Conservation (phyloP, 2,797 vertebrate species). For the Myotis daubentonii region DNA sequence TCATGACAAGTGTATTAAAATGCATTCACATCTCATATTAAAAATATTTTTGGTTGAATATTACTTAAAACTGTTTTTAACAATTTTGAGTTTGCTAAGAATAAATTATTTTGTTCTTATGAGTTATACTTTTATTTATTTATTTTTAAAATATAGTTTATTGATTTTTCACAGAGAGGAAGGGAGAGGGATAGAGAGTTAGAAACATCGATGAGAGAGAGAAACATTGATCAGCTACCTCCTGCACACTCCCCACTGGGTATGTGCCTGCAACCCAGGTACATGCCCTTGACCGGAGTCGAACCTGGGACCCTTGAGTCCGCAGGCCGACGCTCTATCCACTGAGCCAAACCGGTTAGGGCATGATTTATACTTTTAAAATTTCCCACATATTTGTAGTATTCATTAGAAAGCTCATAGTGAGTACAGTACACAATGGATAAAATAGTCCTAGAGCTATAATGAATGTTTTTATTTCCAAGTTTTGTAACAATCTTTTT, state of each 20-base stretch:
- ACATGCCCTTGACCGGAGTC: too few species aligned
- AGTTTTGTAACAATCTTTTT: not conserved
- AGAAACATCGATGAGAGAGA: too few species aligned
- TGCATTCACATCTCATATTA: not conserved
- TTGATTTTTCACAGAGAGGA: too few species aligned
- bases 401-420: not conserved
- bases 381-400: not conserved
- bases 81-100: constrained; percentile 22
- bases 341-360: too few species aligned
- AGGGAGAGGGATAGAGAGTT: too few species aligned
- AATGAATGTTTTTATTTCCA: not conserved
- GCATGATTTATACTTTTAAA: not conserved
- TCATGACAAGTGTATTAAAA: not conserved
- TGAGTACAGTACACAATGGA: not conserved
- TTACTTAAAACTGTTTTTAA: constrained; percentile 24
- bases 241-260: too few species aligned
- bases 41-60: not conserved
- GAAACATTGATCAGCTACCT: too few species aligned
- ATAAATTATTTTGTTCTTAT: not conserved
- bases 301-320: too few species aligned
- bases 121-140: not conserved
- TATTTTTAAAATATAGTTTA: too few species aligned
- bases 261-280: too few species aligned
- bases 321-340: too few species aligned
- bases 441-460: not conserved